Evolutionary conservation across 2,113 vertebrate species (phyloP).

Genomic region (Microcebus murinus): DNA sequence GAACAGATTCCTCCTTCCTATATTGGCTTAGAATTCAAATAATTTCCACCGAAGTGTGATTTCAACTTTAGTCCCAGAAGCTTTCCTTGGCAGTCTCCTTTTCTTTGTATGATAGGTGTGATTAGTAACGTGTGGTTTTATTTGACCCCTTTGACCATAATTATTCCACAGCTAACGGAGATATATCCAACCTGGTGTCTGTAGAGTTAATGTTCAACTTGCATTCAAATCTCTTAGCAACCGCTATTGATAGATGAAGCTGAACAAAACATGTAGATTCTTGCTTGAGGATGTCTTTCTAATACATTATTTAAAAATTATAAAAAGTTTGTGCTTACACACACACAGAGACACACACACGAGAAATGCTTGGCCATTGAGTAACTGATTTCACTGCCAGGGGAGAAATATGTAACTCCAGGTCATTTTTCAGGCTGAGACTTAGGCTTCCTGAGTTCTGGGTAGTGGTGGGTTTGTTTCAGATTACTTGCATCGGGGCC

Average conservation of each 20-base stretch:
- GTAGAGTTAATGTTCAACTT: conserved; percentile 18
- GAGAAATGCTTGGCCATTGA: not conserved
- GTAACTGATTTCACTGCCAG: not conserved
- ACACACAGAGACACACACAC: not conserved
- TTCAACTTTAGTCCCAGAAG: not conserved
- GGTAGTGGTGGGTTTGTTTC: conserved; percentile 52
- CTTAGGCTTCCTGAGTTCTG: conserved; percentile 22
- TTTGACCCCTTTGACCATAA: not conserved
- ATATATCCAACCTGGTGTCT: not conserved
- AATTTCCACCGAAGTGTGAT: not conserved
- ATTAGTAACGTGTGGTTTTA: not conserved
- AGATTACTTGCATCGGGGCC: conserved; percentile 45
- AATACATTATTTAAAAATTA: conserved; percentile 1
- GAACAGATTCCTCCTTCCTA: not conserved
- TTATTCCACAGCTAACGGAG: not conserved
- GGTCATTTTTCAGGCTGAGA: conserved; percentile 54
- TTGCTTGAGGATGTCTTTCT: conserved; percentile 10
- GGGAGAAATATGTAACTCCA: not conserved
- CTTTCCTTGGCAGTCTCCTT: not conserved
- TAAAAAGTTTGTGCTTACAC: not conserved
- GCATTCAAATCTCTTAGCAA: conserved; percentile 28
- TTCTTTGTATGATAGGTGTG: not conserved
- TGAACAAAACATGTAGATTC: not conserved
- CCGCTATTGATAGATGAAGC: not conserved
- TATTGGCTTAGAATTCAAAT: conserved; percentile 23